Conservation (phyloP, 2,888 invertebrate species). For the Oligia fasciuncula region DNA sequence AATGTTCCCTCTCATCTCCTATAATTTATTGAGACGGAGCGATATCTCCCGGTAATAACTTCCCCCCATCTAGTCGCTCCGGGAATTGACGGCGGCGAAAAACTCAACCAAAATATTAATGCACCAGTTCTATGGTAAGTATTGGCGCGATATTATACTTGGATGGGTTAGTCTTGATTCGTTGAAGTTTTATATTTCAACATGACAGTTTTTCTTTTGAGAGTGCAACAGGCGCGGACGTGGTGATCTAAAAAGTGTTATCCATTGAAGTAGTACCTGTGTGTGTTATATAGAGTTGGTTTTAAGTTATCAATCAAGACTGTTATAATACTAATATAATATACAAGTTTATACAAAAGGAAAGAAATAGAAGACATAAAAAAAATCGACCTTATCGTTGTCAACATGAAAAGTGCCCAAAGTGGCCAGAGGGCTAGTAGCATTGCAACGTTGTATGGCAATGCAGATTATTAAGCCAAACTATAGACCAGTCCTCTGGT, state of each 20-base stretch:
- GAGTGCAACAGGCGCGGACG: neutral
- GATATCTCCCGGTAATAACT: slow-evolving; percentile 75
- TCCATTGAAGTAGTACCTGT: neutral
- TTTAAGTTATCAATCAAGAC: no score
- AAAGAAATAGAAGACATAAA: no score
- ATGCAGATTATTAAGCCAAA: neutral
- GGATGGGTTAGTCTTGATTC: slow-evolving; percentile 72
- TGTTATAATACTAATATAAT: no score
- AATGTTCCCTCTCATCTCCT: slow-evolving; percentile 88
- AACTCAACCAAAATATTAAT: slow-evolving; percentile 90
- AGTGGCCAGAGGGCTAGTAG: no score
- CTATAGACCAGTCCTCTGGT: no score
- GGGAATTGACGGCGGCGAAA: slow-evolving; percentile 89
- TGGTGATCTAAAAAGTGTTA: neutral
- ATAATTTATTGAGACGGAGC: slow-evolving; percentile 90
- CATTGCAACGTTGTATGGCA: neutral
- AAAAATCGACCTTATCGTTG: no score
- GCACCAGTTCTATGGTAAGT: slow-evolving; percentile 85
- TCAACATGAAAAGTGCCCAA: no score
- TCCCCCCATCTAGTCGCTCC: slow-evolving; percentile 74
- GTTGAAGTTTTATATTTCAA: slow-evolving; percentile 26
- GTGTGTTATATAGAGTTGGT: neutral
- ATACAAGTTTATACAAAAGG: no score
- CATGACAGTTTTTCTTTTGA: neutral
- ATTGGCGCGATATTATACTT: slow-evolving; percentile 78